Evolutionary conservation across 2,888 invertebrate genomes (phyloP), one percentile per base, ranked within the genome.

Genomic region (Heliconius sara): DNA sequence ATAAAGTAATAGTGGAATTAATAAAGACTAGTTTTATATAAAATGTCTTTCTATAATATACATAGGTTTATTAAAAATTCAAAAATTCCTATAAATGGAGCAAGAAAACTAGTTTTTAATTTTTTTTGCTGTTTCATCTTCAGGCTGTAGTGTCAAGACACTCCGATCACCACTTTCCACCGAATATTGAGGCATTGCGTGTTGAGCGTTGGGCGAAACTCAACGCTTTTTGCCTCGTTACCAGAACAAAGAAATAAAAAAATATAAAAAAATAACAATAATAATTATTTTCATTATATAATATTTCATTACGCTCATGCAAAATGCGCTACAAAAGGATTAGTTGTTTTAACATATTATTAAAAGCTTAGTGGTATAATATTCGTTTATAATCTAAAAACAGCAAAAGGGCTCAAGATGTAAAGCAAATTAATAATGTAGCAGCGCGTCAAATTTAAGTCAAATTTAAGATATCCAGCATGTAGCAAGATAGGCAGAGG

Each of bases 401-500:
- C 39, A 39, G 2, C 5, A n/a, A 68, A 68, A 39, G 39, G 39
- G n/a, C 22, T n/a, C 39, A 68, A 68, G 39, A 60, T n/a, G 5
- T 43, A n/a, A 52, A 34, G n/a, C 19, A 43, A 52, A 52, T 78
- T 67, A 74, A 74, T 39, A 39, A 74, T 30, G 27, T 43, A 73
- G 27, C 22, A 27, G n/a, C 60, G 25, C 52, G n/a, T 74, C 6
- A 27, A 74, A 67, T 43, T 67, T 67, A 22, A 34, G 57, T 86
- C 81, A n/a, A n/a, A n/a, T n/a, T n/a, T n/a, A n/a, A n/a, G n/a
- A 9, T 10, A 39, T 39, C 34, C 9, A 9, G 34, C 34, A 9
- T 39, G 34, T 39, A 39, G 9, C 34, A 39, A 1, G 7, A 39
- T 39, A 9, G 34, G 39, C 39, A 39, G 9, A 39, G 1, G 39